Conservation (phyloP, 2,797 vertebrate genomes). For the Ctenopoma kingsleyae region DNA sequence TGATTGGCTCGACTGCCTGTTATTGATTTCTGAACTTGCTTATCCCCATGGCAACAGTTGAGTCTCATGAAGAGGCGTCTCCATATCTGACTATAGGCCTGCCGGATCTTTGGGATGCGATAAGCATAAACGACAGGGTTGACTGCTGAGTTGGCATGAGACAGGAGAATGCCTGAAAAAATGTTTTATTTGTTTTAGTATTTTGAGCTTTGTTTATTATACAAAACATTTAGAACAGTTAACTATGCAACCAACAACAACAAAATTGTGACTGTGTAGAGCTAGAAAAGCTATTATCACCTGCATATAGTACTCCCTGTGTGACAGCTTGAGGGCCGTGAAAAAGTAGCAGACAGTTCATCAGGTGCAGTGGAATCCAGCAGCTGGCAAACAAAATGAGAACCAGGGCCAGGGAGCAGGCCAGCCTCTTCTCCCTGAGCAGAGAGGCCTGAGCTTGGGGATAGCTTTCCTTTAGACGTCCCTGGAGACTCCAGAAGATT, state of each 20-base stretch:
- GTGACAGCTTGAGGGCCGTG: slow-evolving; percentile 46
- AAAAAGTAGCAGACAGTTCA: slow-evolving; percentile 85
- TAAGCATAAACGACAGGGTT: slow-evolving; percentile 90
- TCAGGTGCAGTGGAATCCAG: slow-evolving; percentile 89
- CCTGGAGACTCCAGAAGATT: slow-evolving; percentile 85
- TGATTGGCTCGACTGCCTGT: slow-evolving; percentile 34
- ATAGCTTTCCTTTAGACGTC: slow-evolving; percentile 75
- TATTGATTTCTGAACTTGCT: slow-evolving; percentile 16
- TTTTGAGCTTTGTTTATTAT: background rate
- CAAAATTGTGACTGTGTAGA: background rate
- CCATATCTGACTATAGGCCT: slow-evolving; percentile 84
- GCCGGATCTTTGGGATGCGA: slow-evolving; percentile 89
- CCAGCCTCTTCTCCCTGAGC: slow-evolving; percentile 85
- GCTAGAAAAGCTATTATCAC: slow-evolving; percentile 26
- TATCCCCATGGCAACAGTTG: slow-evolving; percentile 42
- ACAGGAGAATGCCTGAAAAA: slow-evolving; percentile 84
- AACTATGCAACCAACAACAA: background rate
- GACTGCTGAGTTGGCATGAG: slow-evolving; percentile 89
- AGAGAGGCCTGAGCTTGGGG: slow-evolving; percentile 76
- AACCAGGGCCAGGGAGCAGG: slow-evolving; percentile 88
- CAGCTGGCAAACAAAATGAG: slow-evolving; percentile 86
- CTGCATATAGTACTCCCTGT: slow-evolving; percentile 56
- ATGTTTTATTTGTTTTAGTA: background rate
- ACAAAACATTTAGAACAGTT: background rate
- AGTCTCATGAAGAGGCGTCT: slow-evolving; percentile 74